These are phyloP conservation scores for Damaliscus lunatus DNA, from an alignment of 2,113 vertebrate species.

Conservation along the genomic window DNA sequence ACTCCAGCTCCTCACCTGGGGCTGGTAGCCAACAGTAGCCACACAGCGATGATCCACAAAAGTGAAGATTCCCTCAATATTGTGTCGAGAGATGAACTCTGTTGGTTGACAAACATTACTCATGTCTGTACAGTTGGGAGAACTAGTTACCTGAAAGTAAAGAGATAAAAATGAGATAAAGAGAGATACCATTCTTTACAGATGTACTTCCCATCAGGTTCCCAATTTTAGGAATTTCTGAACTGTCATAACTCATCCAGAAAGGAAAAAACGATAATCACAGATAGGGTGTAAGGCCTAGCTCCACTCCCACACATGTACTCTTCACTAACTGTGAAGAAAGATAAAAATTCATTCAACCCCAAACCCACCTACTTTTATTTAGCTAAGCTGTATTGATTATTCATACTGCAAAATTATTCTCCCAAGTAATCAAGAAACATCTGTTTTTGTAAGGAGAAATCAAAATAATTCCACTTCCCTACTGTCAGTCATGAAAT, in stretches of 20 bases:
- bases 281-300: background rate
- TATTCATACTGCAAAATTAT: constrained; percentile 28
- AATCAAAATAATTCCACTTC: background rate
- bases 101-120: constrained; percentile 90
- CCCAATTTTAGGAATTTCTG: background rate
- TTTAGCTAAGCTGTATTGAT: background rate
- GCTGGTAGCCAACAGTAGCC: constrained; percentile 93
- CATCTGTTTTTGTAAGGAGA: background rate
- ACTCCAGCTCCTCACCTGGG: constrained; percentile 84
- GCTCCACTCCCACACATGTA: background rate
- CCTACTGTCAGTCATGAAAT: background rate
- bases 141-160: constrained; percentile 90
- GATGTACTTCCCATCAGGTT: background rate
- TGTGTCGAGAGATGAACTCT: constrained; percentile 98
- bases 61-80: constrained; percentile 91
- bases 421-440: constrained; percentile 5
- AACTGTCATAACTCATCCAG: background rate
- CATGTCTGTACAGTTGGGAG: constrained; percentile 89
- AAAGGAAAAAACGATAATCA: constrained; percentile 22
- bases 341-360: constrained; percentile 8
- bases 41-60: constrained; percentile 96
- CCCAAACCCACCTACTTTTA: background rate
- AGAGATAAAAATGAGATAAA: constrained; percentile 26
- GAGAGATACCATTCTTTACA: background rate
- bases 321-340: background rate